A percentile compares a stretch with the other conserved stretches of the same genome.
Conservation (phyloP, 2,888 invertebrate genomes). For the Drosophila pullipes region DNA sequence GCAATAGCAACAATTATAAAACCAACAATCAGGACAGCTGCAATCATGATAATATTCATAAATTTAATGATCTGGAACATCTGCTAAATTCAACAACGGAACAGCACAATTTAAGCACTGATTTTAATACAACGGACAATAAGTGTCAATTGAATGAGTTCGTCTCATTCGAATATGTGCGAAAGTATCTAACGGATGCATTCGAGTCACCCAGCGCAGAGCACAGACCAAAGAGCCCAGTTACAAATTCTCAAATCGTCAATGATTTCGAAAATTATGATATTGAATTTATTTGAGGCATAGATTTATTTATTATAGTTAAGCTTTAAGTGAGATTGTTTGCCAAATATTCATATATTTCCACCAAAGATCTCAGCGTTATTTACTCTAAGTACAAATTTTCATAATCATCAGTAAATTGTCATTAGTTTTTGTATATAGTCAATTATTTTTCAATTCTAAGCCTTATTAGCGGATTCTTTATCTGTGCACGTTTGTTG, state of each 20-base stretch:
- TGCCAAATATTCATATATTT: slow-evolving; percentile 17
- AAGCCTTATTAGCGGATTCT: slow-evolving; percentile 7
- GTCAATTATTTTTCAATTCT: background rate
- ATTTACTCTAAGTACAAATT: slow-evolving; percentile 34
- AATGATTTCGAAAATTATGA: slow-evolving; percentile 84
- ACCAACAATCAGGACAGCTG: slow-evolving; percentile 35
- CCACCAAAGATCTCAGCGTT: slow-evolving; percentile 76
- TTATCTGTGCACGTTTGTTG: background rate
- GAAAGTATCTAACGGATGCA: slow-evolving; percentile 84
- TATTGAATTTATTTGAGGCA: slow-evolving; percentile 79
- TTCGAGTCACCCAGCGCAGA: slow-evolving; percentile 62
- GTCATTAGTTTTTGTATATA: slow-evolving; percentile 9
- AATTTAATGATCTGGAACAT: slow-evolving; percentile 81
- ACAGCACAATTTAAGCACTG: background rate
- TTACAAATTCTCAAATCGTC: slow-evolving; percentile 50
- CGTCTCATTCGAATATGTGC: slow-evolving; percentile 85
- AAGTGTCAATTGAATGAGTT: slow-evolving; percentile 78
- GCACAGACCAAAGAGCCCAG: slow-evolving; percentile 41
- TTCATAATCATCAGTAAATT: background rate
- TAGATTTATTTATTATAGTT: background rate
- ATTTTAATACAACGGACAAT: slow-evolving; percentile 19
- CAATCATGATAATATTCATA: slow-evolving; percentile 72
- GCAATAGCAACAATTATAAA: slow-evolving; percentile 36
- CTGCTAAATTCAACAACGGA: slow-evolving; percentile 49
- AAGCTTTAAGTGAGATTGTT: slow-evolving; percentile 22